phyloP scores from a whole-genome alignment of 2,113 vertebrate genomes.

The Pipra filicauda region DNA sequence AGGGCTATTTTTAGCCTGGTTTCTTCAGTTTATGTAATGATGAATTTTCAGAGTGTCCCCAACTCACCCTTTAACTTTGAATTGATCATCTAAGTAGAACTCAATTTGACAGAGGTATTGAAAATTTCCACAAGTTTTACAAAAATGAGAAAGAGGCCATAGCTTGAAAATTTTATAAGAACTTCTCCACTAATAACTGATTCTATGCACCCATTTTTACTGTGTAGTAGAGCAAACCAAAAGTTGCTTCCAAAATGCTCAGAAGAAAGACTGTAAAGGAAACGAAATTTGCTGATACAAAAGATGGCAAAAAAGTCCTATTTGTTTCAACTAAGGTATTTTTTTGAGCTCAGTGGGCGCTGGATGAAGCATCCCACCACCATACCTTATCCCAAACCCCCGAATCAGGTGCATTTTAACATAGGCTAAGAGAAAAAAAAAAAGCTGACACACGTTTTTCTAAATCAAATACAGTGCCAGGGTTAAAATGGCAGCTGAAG shows the following conservation, averaged over 20 bases:
- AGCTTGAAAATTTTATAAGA: not conserved
- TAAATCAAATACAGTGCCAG: not conserved
- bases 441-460: not conserved
- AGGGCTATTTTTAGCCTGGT: slow-evolving; percentile 33
- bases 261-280: not conserved
- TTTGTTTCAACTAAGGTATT: not conserved
- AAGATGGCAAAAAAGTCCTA: not conserved
- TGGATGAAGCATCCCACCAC: not conserved
- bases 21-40: slow-evolving; percentile 42
- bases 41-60: slow-evolving; percentile 34
- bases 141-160: not conserved
- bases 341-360: not conserved
- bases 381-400: not conserved
- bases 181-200: not conserved
- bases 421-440: not conserved
- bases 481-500: not conserved
- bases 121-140: not conserved
- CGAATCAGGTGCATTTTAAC: not conserved
- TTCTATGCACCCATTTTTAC: not conserved
- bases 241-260: not conserved
- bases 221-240: not conserved
- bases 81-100: not conserved
- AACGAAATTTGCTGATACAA: not conserved
- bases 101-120: not conserved
- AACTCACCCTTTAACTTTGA: not conserved